phyloP scores from a whole-genome alignment of 2,888 invertebrate species.

The Scaptomyza flava region DNA sequence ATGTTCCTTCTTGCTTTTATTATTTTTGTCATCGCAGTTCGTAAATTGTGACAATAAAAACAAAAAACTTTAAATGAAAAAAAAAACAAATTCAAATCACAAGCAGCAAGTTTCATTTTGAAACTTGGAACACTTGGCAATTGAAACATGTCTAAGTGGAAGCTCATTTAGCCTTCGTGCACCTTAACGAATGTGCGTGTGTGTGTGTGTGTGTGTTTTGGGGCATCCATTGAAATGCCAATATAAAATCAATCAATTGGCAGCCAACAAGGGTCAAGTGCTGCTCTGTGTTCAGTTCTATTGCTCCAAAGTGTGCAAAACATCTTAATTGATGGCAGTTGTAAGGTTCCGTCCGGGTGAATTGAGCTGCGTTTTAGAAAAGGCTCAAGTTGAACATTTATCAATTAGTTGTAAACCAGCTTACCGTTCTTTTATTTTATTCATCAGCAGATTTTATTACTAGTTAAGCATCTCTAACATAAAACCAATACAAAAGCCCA shows the following conservation, averaged over 20 bases:
- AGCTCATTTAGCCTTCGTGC: conserved; percentile 36
- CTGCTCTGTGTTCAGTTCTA: conserved; percentile 61
- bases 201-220: conserved; percentile 28
- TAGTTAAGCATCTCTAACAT: too few relatives aligned
- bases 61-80: conserved; percentile 27
- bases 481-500: too few relatives aligned
- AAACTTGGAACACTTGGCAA: conserved; percentile 75
- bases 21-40: conserved; percentile 41
- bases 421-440: too few relatives aligned
- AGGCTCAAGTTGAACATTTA: conserved; percentile 19
- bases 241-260: conserved; percentile 82
- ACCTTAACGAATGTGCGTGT: conserved; percentile 13
- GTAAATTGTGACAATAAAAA: conserved; percentile 53
- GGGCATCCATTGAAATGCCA: conserved; percentile 76
- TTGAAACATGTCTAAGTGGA: conserved; percentile 65
- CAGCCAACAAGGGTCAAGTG: conserved; percentile 81
- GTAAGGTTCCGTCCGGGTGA: conserved; percentile 43
- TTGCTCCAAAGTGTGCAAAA: conserved; percentile 50
- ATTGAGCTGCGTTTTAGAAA: conserved; percentile 30
- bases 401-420: background rate
- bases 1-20: conserved; percentile 32
- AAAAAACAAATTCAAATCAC: conserved; percentile 19
- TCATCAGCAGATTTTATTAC: too few relatives aligned
- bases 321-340: conserved; percentile 60
- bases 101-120: conserved; percentile 20